Conservation (phyloP, 1,140 invertebrate genomes). For the Halesus radiatus region DNA sequence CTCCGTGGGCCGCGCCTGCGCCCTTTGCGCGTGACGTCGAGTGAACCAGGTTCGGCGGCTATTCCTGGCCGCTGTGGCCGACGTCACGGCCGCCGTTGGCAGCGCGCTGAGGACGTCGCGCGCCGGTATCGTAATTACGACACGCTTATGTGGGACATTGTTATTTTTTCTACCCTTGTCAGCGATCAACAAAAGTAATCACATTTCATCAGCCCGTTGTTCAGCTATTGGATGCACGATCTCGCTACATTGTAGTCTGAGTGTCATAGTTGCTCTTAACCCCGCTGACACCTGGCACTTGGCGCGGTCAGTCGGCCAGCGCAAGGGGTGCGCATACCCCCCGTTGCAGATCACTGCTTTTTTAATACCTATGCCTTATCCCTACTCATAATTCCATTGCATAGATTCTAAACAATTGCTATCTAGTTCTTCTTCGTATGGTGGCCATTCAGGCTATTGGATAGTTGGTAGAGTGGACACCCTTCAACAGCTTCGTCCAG, state of each 20-base stretch:
- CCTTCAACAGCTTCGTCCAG: too few species aligned
- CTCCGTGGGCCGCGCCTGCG: constrained; percentile 18
- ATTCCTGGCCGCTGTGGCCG: neutral
- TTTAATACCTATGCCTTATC: neutral
- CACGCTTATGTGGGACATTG: neutral
- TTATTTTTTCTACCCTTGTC: neutral
- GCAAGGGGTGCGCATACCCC: neutral
- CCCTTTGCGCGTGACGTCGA: neutral
- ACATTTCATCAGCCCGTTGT: neutral
- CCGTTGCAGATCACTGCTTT: neutral
- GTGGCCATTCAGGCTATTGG: too few species aligned
- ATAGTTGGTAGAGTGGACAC: neutral
- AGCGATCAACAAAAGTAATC: constrained; percentile 13
- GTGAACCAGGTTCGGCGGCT: neutral
- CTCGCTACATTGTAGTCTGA: neutral
- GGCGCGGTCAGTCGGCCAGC: neutral
- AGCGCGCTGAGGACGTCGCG: neutral
- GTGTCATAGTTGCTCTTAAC: neutral
- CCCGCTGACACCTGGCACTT: constrained; percentile 23
- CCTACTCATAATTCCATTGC: neutral
- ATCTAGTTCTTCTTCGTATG: too few species aligned
- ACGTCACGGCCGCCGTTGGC: constrained; percentile 4
- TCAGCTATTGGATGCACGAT: constrained; percentile 6
- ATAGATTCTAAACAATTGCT: neutral
- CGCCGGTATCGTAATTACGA: neutral